Evolutionary conservation across 2,888 invertebrate species (phyloP), one percentile per base, ranked within the genome.

Genomic region (Drosophila mulleri): DNA sequence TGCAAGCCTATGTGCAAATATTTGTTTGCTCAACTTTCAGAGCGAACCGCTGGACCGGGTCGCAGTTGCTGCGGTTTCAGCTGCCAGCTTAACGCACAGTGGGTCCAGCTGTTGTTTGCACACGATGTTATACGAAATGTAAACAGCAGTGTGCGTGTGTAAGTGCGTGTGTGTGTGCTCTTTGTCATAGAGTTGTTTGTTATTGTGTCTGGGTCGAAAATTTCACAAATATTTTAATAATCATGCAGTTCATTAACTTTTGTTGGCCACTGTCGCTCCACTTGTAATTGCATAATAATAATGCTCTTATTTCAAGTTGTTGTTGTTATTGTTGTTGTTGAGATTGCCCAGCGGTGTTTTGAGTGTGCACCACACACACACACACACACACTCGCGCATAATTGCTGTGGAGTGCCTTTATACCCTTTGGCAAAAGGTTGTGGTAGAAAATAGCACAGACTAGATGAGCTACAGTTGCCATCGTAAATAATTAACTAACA

Each of bases 261-360:
- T 66, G 74, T 47, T 63, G 56, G 68, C 61, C 79, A 77, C 75
- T 80, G 64, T 74, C 47, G 69, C 71, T 67, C 75, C 80, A 74
- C 65, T 78, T 74, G 75, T 87, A 87, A 90, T 89, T 90, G 85
- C 87, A 82, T 81, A 83, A 85, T 83, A 85, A 82, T 85, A 85
- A 78, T 79, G 76, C 70, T 80, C 53, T 60, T 39, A 26, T 37
- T 39, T 16, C 23, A 23, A 39, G 11, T 66, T 78, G 29, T 29
- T 29, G 8, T 29, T 29, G 29, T 29, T 3, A 5, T 26, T 29
- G 29, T 37, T 53, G 16, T 66, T 78, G 56, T 61, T 78, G 70
- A 52, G 67, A 56, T 75, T 81, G 69, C 69, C 65, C 68, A 29
- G n/a, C 50, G 61, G 72, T 67, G 45, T 63, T 57, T 5, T 61